Evolutionary conservation across 2,113 vertebrate species (phyloP).

Genomic region (Empidonax alnorum): DNA sequence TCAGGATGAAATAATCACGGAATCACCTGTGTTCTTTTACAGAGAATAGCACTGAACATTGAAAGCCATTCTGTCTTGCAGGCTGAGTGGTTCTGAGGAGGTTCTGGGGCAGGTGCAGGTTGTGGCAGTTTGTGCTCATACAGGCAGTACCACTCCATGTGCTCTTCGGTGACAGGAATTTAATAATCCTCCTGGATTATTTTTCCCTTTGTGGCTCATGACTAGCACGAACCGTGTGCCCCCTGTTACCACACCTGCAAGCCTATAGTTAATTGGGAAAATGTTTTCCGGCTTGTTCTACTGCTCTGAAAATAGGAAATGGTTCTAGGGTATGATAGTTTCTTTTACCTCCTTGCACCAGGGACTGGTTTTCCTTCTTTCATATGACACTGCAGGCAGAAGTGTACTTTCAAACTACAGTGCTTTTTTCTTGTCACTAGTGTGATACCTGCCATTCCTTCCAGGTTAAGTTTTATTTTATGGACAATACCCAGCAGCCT

Average conservation of each 20-base stretch:
- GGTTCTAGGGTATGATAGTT: neutral
- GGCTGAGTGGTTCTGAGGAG: neutral
- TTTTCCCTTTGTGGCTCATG: neutral
- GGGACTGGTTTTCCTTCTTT: neutral
- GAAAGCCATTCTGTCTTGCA: neutral
- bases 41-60: neutral
- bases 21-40: neutral
- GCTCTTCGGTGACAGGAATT: neutral
- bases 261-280: neutral
- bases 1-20: neutral
- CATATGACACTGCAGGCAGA: neutral
- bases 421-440: neutral
- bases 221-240: neutral
- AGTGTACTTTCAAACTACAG: neutral
- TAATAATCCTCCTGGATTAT: neutral
- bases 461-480: neutral
- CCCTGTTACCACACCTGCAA: neutral
- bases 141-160: rapidly evolving
- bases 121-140: rapidly evolving
- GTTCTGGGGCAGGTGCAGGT: neutral
- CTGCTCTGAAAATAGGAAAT: neutral
- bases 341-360: neutral
- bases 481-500: neutral
- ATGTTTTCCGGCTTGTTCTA: neutral
- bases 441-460: neutral